These are phyloP conservation scores for Lanistes nyassanus DNA, from an alignment of 1,140 invertebrate species.

Conservation along the genomic window DNA sequence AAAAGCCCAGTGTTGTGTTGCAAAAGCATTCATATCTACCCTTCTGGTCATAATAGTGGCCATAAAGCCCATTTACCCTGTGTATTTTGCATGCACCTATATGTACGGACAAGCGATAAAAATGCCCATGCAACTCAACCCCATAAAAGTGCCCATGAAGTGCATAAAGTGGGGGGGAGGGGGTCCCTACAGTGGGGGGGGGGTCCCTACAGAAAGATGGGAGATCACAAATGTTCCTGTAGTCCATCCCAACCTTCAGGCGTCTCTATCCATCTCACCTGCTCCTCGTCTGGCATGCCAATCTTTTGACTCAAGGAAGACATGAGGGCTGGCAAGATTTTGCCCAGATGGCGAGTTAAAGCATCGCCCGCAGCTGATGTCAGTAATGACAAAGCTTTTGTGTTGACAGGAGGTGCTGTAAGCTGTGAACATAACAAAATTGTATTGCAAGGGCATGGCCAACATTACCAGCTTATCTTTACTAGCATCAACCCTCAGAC, in stretches of 20 bases:
- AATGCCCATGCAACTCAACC: conserved; percentile 38
- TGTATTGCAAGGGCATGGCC: not conserved
- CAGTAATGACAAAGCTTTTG: conserved; percentile 90
- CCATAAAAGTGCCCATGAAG: too few relatives aligned
- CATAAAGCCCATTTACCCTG: too few relatives aligned
- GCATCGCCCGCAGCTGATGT: conserved; percentile 93
- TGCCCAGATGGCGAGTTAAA: conserved; percentile 88
- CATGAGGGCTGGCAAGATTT: conserved; percentile 91
- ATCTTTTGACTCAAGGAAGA: conserved; percentile 75
- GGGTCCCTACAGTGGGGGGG: conserved; percentile 37
- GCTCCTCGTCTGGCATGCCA: conserved; percentile 69
- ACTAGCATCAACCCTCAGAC: too few relatives aligned
- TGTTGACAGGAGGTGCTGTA: conserved; percentile 86
- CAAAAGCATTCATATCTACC: too few relatives aligned
- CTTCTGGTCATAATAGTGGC: too few relatives aligned
- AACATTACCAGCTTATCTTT: not conserved
- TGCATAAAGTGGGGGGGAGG: too few relatives aligned
- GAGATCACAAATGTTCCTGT: too few relatives aligned
- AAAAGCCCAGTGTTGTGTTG: too few relatives aligned
- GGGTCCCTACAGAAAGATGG: conserved; percentile 46
- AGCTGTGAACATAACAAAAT: conserved; percentile 70
- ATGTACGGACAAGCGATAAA: conserved; percentile 33
- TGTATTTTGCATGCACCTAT: too few relatives aligned
- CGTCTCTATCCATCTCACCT: conserved; percentile 39
- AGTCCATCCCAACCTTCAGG: not conserved